A percentile compares a stretch with the other conserved stretches of the same genome.
These are phyloP conservation scores for Characodon lateralis DNA, from an alignment of 2,797 vertebrate species.

Conservation along the genomic window DNA sequence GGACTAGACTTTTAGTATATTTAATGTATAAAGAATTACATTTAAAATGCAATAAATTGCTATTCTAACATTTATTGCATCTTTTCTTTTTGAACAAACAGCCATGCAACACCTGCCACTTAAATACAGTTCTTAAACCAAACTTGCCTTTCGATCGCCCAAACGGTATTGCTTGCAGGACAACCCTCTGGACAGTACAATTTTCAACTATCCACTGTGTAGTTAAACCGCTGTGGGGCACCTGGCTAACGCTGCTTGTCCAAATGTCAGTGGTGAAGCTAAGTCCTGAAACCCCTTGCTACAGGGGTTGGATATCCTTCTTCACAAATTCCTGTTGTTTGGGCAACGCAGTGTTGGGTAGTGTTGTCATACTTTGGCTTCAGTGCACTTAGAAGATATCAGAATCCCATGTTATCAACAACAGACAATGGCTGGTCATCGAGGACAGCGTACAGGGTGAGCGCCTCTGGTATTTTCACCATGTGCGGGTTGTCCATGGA, in stretches of 20 bases:
- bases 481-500: not conserved
- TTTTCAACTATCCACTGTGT: not conserved
- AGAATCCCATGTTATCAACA: not conserved
- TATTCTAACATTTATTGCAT: not conserved
- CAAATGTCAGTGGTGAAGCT: not conserved
- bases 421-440: too few relatives aligned
- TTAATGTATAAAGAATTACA: not conserved
- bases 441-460: not conserved
- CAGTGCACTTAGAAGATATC: not conserved
- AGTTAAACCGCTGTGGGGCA: not conserved
- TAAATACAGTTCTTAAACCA: not conserved
- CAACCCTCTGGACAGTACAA: not conserved
- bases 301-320: too few relatives aligned
- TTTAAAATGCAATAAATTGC: not conserved
- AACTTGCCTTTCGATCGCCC: not conserved
- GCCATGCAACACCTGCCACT: not conserved
- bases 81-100: not conserved
- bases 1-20: not conserved
- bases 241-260: not conserved
- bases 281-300: too few relatives aligned
- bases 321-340: not conserved
- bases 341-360: not conserved
- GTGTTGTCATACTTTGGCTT: not conserved
- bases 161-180: too few relatives aligned
- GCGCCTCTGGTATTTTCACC: not conserved